A percentile compares a stretch with the other conserved stretches of the same genome.
Evolutionary conservation across 2,888 invertebrate species (phyloP).

Genomic region (Erpobdella octoculata): DNA sequence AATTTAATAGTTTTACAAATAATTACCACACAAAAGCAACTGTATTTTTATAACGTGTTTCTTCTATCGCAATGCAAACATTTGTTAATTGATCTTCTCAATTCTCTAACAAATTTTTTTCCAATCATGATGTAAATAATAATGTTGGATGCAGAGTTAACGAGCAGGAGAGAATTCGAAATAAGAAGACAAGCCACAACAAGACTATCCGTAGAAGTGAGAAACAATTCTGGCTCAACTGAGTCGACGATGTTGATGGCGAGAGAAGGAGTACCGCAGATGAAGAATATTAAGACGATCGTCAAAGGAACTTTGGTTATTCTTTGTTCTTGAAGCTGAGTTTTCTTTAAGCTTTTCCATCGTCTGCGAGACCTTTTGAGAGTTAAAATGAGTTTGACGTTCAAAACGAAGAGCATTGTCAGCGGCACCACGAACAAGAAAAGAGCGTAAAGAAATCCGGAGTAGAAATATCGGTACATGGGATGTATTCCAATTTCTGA

Average conservation of each 20-base stretch:
- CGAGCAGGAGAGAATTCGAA: constrained; percentile 36
- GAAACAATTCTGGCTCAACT: constrained; percentile 14
- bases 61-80: too few relatives aligned
- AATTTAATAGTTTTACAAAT: too few relatives aligned
- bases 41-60: too few relatives aligned
- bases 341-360: constrained; percentile 37
- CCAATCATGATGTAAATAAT: constrained; percentile 39
- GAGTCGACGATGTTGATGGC: constrained; percentile 38
- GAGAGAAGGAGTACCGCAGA: constrained; percentile 40
- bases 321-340: constrained; percentile 38
- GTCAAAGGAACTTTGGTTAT: constrained; percentile 39
- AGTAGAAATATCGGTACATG: constrained; percentile 38
- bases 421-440: constrained; percentile 38
- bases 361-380: constrained; percentile 35
- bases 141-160: constrained; percentile 38
- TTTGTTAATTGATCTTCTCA: too few relatives aligned
- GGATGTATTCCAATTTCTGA: constrained; percentile 34
- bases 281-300: constrained; percentile 40
- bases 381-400: constrained; percentile 37
- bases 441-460: constrained; percentile 37
- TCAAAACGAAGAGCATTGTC: constrained; percentile 36
- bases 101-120: constrained; percentile 34
- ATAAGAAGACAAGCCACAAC: constrained; percentile 33
- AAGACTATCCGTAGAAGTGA: too few relatives aligned
- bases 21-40: too few relatives aligned